Conservation (phyloP, 2,888 invertebrate genomes). For the Epirrhoe alternata region DNA sequence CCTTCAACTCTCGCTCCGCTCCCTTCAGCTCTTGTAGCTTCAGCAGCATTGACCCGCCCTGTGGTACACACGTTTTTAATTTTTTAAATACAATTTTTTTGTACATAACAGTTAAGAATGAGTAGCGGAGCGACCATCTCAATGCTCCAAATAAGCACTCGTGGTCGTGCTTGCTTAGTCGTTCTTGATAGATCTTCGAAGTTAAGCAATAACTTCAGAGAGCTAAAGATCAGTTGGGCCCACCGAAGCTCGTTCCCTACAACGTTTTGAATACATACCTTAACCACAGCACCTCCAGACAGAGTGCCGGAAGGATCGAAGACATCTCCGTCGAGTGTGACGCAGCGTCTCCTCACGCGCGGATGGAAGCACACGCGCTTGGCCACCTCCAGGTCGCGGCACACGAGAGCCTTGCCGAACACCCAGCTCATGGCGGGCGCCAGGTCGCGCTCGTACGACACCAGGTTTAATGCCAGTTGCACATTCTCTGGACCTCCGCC, state of each 20-base stretch:
- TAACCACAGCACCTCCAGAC: conserved; percentile 90
- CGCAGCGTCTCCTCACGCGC: conserved; percentile 87
- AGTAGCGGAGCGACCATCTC: too few species aligned
- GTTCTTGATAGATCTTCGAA: too few species aligned
- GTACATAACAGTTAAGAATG: too few species aligned
- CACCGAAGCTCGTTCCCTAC: too few species aligned
- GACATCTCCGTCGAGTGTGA: conserved; percentile 96
- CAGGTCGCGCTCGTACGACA: conserved; percentile 88
- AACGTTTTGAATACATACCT: too few species aligned
- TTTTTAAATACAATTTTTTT: too few species aligned
- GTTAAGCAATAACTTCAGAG: too few species aligned
- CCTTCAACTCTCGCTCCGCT: conserved; percentile 68
- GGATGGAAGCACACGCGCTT: conserved; percentile 92
- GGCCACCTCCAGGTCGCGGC: conserved; percentile 92
- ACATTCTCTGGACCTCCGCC: conserved; percentile 91
- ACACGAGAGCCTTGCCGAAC: conserved; percentile 94
- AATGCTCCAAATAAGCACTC: too few species aligned
- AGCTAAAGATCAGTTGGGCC: too few species aligned
- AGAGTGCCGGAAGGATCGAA: conserved; percentile 96
- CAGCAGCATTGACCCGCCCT: conserved; percentile 84
- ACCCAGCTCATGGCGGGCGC: conserved; percentile 93
- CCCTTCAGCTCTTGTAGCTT: conserved; percentile 84
- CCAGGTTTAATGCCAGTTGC: conserved; percentile 91
- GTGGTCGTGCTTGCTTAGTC: too few species aligned
- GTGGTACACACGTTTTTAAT: too few species aligned